A percentile compares a stretch with the other conserved stretches of the same genome.
Conservation (phyloP, 92 coral and sea anemone genomes). For the Parazoanthus swiftii region DNA sequence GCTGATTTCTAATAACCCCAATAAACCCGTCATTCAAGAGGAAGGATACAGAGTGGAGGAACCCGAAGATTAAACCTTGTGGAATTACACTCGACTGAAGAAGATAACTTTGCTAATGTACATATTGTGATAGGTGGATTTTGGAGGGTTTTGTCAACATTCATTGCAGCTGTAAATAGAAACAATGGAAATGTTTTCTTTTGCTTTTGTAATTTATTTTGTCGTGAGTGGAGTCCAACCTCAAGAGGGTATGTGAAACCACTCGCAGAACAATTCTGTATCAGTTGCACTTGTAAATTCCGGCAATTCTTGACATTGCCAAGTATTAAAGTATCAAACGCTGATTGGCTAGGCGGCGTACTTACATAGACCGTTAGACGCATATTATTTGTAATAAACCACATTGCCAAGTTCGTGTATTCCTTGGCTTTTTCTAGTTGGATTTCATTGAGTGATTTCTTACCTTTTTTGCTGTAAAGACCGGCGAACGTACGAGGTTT, state of each 20-base stretch:
- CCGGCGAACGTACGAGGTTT: no score
- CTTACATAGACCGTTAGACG: not conserved
- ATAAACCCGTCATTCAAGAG: slow-evolving; percentile 84
- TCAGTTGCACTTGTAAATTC: not conserved
- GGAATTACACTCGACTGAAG: not conserved
- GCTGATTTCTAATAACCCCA: slow-evolving; percentile 90
- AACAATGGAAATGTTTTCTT: not conserved
- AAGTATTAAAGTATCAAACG: not conserved
- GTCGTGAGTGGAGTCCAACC: not conserved
- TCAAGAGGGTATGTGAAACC: not conserved
- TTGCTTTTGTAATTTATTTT: not conserved
- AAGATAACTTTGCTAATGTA: not conserved
- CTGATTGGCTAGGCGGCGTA: not conserved
- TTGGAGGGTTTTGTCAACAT: not conserved
- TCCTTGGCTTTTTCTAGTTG: no score
- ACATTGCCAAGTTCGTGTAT: no score
- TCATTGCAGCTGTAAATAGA: slow-evolving; percentile 1
- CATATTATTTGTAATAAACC: no score
- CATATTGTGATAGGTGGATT: not conserved
- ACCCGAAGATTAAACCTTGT: slow-evolving; percentile 67
- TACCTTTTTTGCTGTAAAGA: no score
- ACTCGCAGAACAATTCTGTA: not conserved
- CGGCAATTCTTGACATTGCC: not conserved
- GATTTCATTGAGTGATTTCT: no score
- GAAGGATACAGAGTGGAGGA: slow-evolving; percentile 75